A percentile compares a stretch with the other conserved stretches of the same genome.
Conservation (phyloP, 1,140 invertebrate genomes). For the Apolygus lucorum region DNA sequence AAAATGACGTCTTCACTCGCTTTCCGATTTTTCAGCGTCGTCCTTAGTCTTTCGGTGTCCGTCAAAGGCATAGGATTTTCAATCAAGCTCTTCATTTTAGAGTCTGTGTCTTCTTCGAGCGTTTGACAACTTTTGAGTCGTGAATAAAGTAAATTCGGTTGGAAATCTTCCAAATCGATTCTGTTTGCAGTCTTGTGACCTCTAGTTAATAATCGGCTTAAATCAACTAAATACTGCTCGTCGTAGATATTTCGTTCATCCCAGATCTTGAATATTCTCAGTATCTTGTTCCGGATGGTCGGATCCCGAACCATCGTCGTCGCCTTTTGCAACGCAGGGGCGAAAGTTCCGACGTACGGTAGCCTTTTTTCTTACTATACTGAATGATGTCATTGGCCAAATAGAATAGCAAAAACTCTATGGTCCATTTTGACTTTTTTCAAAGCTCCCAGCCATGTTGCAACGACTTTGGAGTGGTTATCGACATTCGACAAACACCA, state of each 20-base stretch:
- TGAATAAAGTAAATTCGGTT: slow-evolving; percentile 52
- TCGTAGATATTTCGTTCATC: slow-evolving; percentile 80
- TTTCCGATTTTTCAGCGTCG: slow-evolving; percentile 50
- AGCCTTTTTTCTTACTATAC: slow-evolving; percentile 83
- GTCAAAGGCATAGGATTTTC: slow-evolving; percentile 45
- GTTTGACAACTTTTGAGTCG: slow-evolving; percentile 56
- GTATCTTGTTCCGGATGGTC: slow-evolving; percentile 72
- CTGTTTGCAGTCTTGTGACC: slow-evolving; percentile 46
- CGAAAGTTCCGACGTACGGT: slow-evolving; percentile 85
- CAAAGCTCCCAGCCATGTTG: slow-evolving; percentile 78
- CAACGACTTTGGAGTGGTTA: slow-evolving; percentile 81
- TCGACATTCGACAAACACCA: slow-evolving; percentile 81
- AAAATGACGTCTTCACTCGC: slow-evolving; percentile 69
- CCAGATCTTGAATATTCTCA: slow-evolving; percentile 90
- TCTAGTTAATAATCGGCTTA: slow-evolving; percentile 64
- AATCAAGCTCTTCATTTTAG: slow-evolving; percentile 53
- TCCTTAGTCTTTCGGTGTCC: slow-evolving; percentile 56
- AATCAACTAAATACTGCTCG: slow-evolving; percentile 73
- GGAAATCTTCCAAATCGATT: slow-evolving; percentile 42
- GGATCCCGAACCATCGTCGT: slow-evolving; percentile 82
- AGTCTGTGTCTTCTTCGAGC: slow-evolving; percentile 55
- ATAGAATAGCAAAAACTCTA: slow-evolving; percentile 81
- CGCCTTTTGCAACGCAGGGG: slow-evolving; percentile 78
- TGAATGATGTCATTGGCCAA: slow-evolving; percentile 94
- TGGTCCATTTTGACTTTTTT: slow-evolving; percentile 80